Percentiles rank a stretch among this genome's conserved stretches.
phyloP scores from a whole-genome alignment of 2,113 vertebrate genomes.

The Calonectris borealis region DNA sequence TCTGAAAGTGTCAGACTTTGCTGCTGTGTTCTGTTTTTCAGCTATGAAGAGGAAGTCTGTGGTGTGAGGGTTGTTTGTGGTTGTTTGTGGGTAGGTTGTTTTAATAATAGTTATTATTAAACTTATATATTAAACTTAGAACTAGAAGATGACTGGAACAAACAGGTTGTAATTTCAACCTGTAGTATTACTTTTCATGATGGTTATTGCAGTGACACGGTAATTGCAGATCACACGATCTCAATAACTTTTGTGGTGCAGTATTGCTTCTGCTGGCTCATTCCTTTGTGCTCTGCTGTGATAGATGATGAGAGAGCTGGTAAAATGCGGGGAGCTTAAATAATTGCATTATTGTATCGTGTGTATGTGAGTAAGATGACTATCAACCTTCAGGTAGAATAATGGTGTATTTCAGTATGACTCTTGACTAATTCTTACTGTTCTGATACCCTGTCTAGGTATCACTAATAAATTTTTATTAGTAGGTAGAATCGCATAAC shows the following conservation, averaged over 20 bases:
- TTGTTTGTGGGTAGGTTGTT: background rate
- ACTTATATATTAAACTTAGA: no score
- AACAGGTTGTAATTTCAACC: background rate
- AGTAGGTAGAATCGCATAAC: fast-evolving
- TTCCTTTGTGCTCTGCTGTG: background rate
- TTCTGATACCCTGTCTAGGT: background rate
- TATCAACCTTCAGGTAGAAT: background rate
- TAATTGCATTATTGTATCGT: background rate
- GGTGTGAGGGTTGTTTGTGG: background rate
- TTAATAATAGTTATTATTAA: background rate
- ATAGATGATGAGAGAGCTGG: background rate
- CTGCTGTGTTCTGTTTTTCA: background rate
- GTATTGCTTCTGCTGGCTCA: background rate
- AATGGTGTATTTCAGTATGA: background rate
- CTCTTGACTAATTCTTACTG: background rate
- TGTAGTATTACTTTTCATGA: background rate
- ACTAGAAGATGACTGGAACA: background rate
- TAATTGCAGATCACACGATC: constrained; percentile 3
- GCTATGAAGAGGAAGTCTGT: background rate
- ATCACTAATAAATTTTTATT: background rate
- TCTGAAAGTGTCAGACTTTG: background rate
- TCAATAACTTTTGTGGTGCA: background rate
- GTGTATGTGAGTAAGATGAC: background rate
- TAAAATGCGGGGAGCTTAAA: background rate
- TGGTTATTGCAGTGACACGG: background rate